Percentiles rank a stretch among this genome's conserved stretches.
phyloP scores from a whole-genome alignment of 2,113 vertebrate species.

The Columba janthina region DNA sequence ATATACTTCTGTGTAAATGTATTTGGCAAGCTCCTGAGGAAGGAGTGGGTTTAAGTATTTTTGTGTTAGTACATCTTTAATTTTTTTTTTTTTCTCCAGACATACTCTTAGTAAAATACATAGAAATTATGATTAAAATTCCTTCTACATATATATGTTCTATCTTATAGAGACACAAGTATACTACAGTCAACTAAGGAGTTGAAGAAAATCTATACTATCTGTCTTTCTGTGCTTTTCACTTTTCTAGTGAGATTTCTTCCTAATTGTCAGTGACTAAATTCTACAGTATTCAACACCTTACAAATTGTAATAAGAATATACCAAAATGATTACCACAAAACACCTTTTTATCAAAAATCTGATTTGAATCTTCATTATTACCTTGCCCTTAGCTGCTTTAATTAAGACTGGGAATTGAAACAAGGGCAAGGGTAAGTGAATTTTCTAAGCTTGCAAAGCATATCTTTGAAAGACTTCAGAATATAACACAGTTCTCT shows the following conservation, averaged over 20 bases:
- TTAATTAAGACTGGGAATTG: slow-evolving; percentile 41
- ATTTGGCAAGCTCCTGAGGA: background rate
- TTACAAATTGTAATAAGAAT: background rate
- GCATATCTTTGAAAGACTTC: background rate
- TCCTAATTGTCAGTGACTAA: background rate
- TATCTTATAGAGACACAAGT: background rate
- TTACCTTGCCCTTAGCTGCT: background rate
- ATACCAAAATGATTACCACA: background rate
- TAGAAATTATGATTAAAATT: background rate
- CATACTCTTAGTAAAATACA: background rate
- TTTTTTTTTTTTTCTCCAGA: background rate
- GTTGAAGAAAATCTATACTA: background rate
- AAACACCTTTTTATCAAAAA: background rate
- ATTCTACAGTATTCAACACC: background rate
- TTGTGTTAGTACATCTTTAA: background rate
- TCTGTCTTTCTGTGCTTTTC: background rate
- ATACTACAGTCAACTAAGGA: background rate
- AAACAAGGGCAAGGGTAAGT: background rate
- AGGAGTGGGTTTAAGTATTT: background rate
- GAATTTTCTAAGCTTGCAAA: background rate
- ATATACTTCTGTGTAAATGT: accelerated
- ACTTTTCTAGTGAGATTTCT: background rate
- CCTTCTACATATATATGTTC: background rate
- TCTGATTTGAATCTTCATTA: background rate
- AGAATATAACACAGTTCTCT: background rate